Percentiles rank a stretch among this genome's conserved stretches.
These are phyloP conservation scores for Helleia helle DNA, from an alignment of 2,888 invertebrate genomes.

Conservation along the genomic window DNA sequence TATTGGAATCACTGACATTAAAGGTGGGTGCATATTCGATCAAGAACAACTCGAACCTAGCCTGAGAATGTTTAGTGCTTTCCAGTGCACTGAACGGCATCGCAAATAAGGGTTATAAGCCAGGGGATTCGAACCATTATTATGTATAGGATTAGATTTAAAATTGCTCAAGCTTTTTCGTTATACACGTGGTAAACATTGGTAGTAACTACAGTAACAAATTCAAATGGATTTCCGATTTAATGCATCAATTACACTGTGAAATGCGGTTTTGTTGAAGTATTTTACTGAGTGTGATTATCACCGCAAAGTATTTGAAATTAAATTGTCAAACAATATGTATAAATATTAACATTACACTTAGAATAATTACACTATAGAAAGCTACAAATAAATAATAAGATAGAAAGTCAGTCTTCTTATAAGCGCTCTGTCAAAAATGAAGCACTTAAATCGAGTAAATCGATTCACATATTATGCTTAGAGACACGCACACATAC, in stretches of 20 bases:
- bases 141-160: not conserved
- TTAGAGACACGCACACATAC: too few species aligned
- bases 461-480: too few species aligned
- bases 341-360: too few species aligned
- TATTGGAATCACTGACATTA: constrained; percentile 2
- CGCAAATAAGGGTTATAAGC: not conserved
- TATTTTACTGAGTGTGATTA: not conserved
- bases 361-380: too few species aligned
- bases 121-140: constrained; percentile 1
- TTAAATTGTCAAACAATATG: too few species aligned
- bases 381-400: too few species aligned
- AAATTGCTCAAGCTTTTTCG: not conserved
- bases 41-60: constrained; percentile 11
- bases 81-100: constrained; percentile 4
- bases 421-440: too few species aligned
- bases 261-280: not conserved
- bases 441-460: too few species aligned
- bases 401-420: too few species aligned
- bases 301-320: too few species aligned
- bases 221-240: constrained; percentile 8
- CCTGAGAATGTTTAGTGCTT: constrained; percentile 12
- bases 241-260: not conserved
- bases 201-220: constrained; percentile 6
- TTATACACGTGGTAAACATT: constrained; percentile 1
- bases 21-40: constrained; percentile 11